Evolutionary conservation across 2,888 invertebrate species (phyloP).

Genomic region (Aquatica leii): DNA sequence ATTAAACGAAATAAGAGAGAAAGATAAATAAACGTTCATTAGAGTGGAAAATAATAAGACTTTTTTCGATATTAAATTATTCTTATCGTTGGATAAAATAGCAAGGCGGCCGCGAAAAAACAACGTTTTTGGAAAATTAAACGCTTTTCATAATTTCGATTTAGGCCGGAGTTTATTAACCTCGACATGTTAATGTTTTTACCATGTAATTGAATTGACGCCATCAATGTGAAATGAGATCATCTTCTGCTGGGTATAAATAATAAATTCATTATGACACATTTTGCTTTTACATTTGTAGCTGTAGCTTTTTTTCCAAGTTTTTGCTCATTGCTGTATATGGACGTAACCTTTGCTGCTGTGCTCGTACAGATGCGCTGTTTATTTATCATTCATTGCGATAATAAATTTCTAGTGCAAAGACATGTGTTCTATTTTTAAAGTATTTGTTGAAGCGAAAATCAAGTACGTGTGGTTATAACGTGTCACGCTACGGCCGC

Average conservation of each 20-base stretch:
- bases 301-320: neutral
- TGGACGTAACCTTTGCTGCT: conserved; percentile 11
- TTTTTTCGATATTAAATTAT: too few relatives aligned
- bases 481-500: too few relatives aligned
- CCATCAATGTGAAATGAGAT: conserved; percentile 34
- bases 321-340: conserved; percentile 17
- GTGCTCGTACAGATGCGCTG: too few relatives aligned
- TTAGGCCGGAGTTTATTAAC: conserved; percentile 34
- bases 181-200: conserved; percentile 30
- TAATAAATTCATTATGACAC: conserved; percentile 32
- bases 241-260: conserved; percentile 32
- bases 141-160: conserved; percentile 25
- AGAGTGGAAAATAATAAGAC: too few relatives aligned
- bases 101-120: neutral
- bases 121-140: neutral
- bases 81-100: too few relatives aligned
- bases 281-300: neutral
- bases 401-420: too few relatives aligned
- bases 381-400: too few relatives aligned
- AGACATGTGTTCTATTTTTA: too few relatives aligned
- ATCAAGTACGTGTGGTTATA: neutral
- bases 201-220: conserved; percentile 37
- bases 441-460: neutral
- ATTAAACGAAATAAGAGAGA: too few relatives aligned
- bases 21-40: too few relatives aligned